Conservation (phyloP, 2,113 vertebrate species). For the Anguilla japonica region DNA sequence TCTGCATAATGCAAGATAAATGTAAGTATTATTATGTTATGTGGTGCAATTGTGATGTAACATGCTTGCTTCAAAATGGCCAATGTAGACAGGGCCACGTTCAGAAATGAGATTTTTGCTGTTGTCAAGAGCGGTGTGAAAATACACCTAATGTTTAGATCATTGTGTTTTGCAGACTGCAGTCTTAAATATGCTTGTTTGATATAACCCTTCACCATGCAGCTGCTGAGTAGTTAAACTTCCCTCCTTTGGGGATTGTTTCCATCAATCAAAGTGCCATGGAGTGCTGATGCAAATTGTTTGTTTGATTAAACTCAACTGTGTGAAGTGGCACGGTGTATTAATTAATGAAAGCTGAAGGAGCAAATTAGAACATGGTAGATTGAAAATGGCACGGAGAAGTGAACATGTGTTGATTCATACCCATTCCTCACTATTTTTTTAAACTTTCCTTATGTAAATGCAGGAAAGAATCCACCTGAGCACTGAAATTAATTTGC, state of each 20-base stretch:
- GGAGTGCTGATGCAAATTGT: background rate
- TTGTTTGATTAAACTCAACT: conserved; percentile 14
- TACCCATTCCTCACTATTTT: background rate
- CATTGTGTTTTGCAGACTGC: background rate
- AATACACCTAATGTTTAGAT: too few relatives aligned
- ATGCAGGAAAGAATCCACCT: background rate
- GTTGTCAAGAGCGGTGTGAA: too few relatives aligned
- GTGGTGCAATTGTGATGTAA: too few relatives aligned
- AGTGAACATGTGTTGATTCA: background rate
- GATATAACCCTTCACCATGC: background rate
- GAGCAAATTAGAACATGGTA: background rate
- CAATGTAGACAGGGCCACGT: too few relatives aligned
- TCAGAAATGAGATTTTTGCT: too few relatives aligned
- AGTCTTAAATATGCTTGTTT: background rate
- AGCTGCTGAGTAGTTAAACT: background rate
- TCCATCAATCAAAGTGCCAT: background rate
- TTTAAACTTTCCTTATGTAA: background rate
- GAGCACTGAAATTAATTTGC: background rate
- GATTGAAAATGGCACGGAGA: background rate
- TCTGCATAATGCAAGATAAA: too few relatives aligned
- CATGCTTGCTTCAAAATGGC: too few relatives aligned
- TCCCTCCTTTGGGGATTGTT: background rate
- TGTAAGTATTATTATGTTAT: too few relatives aligned
- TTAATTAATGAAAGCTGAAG: background rate
- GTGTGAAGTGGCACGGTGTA: conserved; percentile 8